These are phyloP conservation scores for Podargus strigoides DNA, from an alignment of 2,797 vertebrate species.

Conservation along the genomic window DNA sequence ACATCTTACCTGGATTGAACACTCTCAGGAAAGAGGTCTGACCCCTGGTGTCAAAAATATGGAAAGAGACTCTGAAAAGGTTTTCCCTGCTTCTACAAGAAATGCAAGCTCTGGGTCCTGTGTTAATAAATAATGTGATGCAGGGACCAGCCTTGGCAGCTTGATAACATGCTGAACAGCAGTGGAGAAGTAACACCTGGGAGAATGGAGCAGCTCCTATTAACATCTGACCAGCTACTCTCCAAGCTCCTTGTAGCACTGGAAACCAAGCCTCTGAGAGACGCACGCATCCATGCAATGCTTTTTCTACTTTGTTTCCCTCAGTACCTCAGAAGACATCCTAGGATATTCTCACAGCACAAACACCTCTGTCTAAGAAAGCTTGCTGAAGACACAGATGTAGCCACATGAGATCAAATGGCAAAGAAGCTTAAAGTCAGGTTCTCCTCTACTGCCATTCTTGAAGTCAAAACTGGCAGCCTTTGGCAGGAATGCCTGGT, in stretches of 20 bases:
- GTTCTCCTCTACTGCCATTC: neutral
- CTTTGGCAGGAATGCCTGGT: neutral
- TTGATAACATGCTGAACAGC: neutral
- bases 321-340: neutral
- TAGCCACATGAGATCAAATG: neutral
- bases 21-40: neutral
- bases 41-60: fast-evolving
- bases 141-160: neutral
- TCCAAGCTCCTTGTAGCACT: neutral
- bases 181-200: neutral
- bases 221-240: neutral
- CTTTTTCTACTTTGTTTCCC: neutral
- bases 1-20: neutral
- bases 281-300: neutral
- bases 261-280: neutral
- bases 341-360: neutral
- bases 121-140: neutral
- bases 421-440: neutral
- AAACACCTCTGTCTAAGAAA: neutral
- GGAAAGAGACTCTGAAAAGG: neutral
- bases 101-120: neutral
- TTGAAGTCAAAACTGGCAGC: neutral
- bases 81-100: neutral
- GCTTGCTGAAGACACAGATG: neutral
- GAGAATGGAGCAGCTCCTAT: neutral